Percentiles rank a stretch among this genome's conserved stretches.
Conservation (phyloP, 2,888 invertebrate species). For the Torymus tubicola region DNA sequence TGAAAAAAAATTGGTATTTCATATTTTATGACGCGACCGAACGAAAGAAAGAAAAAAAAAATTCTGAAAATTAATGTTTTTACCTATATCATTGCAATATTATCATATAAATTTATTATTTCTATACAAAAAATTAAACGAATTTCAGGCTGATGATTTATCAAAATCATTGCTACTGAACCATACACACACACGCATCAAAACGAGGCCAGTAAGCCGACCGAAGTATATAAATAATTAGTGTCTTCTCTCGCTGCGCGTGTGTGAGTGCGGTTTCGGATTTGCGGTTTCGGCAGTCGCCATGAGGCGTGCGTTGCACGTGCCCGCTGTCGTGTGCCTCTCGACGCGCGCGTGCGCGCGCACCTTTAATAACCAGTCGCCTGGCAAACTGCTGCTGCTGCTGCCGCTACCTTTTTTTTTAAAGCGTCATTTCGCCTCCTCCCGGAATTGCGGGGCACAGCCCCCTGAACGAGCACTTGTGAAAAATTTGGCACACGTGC, state of each 20-base stretch:
- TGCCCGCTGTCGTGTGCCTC: constrained; percentile 62
- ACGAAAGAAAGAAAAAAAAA: too few relatives aligned
- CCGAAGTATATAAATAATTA: constrained; percentile 68
- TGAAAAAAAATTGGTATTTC: background rate
- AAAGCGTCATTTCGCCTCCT: constrained; percentile 27
- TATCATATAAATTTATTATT: too few relatives aligned
- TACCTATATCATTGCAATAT: too few relatives aligned
- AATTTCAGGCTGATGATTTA: too few relatives aligned
- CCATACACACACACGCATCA: constrained; percentile 56
- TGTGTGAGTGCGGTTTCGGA: constrained; percentile 51
- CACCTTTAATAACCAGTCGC: constrained; percentile 45
- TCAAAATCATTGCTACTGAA: too few relatives aligned
- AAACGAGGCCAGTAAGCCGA: constrained; percentile 17
- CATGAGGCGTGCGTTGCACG: constrained; percentile 64
- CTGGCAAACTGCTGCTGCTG: constrained; percentile 9
- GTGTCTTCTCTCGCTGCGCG: constrained; percentile 38
- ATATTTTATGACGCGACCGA: background rate
- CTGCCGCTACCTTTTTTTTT: background rate
- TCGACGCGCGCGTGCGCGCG: constrained; percentile 9
- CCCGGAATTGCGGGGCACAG: constrained; percentile 46
- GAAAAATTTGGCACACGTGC: background rate
- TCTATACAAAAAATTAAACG: too few relatives aligned
- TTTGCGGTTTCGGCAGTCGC: constrained; percentile 66
- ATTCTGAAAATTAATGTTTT: too few relatives aligned
- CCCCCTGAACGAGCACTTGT: constrained; percentile 11